Evolutionary conservation across 30 jellyfish, hydroid and myxozoan genomes (phyloP), one percentile per base, ranked within the genome.

Genomic region (Kudoa iwatai): DNA sequence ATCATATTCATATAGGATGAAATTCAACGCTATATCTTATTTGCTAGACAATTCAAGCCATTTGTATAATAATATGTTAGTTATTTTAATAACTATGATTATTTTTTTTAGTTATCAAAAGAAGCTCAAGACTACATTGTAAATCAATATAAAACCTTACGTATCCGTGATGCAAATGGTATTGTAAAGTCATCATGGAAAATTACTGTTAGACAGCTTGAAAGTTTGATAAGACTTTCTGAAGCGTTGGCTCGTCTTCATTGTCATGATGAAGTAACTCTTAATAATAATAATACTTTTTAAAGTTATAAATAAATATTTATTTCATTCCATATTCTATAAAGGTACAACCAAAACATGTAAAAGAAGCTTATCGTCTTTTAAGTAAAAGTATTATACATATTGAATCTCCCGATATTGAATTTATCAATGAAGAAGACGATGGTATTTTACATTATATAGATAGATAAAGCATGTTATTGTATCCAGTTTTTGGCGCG

Each of bases 331-430:
- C 42, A 15, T 3, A 11, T 33, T 22, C 3, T 17, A 13, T 11
- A 6, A 30, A 59, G 84, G 84, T 62, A 1, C 65, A 62, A 34
- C 65, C 96, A 12, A 77, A 77, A 38, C 96, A 77, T 42, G 96
- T 77, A 25, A 77, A 77, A 25, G 96, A 77, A 52, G 96, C 96
- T 3, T 77, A 42, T 41, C 38, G 96, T 15, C 48, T 77, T 48
- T 49, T 77, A 28, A 77, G 62, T 50, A 77, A 77, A 42, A 61
- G 88, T 2, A 77, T 77, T 15, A 77, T 77, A 11, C 65, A 87
- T 18, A 87, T 77, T 9, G 96, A 77, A 49, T 61, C 88, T 6
- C 96, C 96, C 13, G 96, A 77, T 49, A 64, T 77, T 22, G 88
- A 77, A 24, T 62, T 28, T n/a, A 28, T 28, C n/a, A 81, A 55